Percentiles rank a stretch among this genome's conserved stretches.
Evolutionary conservation across 2,888 invertebrate genomes (phyloP).

Genomic region (Aphodius sticticus): DNA sequence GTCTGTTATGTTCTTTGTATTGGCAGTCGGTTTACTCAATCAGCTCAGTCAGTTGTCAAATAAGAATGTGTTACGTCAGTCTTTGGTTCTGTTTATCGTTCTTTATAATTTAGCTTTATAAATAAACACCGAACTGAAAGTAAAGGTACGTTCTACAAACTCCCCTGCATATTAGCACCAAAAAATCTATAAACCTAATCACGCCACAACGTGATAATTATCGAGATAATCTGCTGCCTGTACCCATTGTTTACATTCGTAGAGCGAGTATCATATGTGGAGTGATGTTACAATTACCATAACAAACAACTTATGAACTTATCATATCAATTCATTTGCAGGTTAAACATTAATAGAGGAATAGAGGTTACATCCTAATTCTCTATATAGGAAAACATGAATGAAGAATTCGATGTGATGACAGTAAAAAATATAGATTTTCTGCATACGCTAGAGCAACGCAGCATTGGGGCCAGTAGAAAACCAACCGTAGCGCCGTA

Average conservation of each 20-base stretch:
- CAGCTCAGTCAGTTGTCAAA: slow-evolving; percentile 18
- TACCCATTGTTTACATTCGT: slow-evolving; percentile 40
- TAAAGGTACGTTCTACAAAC: slow-evolving; percentile 10
- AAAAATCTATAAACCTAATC: background rate
- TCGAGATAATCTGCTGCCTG: slow-evolving; percentile 31
- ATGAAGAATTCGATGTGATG: slow-evolving; percentile 23
- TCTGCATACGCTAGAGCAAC: slow-evolving; percentile 48
- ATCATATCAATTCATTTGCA: background rate
- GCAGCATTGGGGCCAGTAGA: slow-evolving; percentile 44
- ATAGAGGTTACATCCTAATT: background rate
- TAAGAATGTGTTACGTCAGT: slow-evolving; percentile 39
- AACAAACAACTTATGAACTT: background rate
- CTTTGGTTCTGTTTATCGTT: slow-evolving; percentile 29
- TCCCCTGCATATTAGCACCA: background rate
- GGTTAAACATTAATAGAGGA: background rate
- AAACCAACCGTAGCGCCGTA: slow-evolving; percentile 28
- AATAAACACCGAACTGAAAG: slow-evolving; percentile 14
- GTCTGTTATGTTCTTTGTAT: background rate
- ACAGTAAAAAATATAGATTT: slow-evolving; percentile 44
- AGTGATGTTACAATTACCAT: background rate
- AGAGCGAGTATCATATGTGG: background rate
- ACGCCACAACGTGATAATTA: slow-evolving; percentile 16
- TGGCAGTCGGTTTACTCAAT: background rate
- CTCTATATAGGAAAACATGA: slow-evolving; percentile 15
- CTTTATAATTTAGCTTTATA: slow-evolving; percentile 15